Evolutionary conservation across 2,888 invertebrate genomes (phyloP), one percentile per base, ranked within the genome.

Genomic region (Lissonota sp.): DNA sequence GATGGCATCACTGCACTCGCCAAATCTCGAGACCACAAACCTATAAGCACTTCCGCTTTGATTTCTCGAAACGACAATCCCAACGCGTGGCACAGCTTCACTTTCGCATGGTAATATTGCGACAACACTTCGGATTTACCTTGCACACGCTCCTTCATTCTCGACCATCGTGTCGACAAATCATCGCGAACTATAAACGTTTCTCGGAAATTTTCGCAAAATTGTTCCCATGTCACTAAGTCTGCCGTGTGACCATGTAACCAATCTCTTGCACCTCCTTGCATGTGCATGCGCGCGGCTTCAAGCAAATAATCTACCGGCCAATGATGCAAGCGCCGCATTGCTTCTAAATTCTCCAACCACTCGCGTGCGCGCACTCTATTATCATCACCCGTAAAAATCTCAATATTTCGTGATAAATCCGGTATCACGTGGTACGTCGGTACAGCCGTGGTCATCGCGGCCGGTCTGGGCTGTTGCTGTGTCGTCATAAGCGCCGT

Each of bases 311-410:
- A 79, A 8, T 57, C 69, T 8, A 39, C 46, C 5, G 72, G 53
- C 76, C 82, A 79, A 4, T 72, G 12, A 6, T 79, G 78, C 7
- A 79, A n/a, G 0, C 37, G 44, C 1, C 26, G 55, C 37, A 69
- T 53, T 1, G 62, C 12, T 7, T 79, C 78, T 4, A 72, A 26
- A 6, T 69, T 73, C 4, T 67, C 67, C 26, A 79, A n/a, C 78
- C 73, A 79, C 8, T 67, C 78, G 0, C 5, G 3, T 1, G 78
- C 72, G 1, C 42, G 12, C 5, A 71, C n/a, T 6, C 53, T 37
- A 37, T 64, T 58, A 5, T 16, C 64, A 7, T 64, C 77, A n/a
- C 66, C 76, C 8, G 69, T 39, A n/a, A 69, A 76, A 5, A 39
- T 26, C 6, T 58, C 75, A 4, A 69, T 76, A n/a, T 55, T 66